Evolutionary conservation across 2,797 vertebrate genomes (phyloP), one percentile per base, ranked within the genome.

Genomic region (Scolopax rusticola): DNA sequence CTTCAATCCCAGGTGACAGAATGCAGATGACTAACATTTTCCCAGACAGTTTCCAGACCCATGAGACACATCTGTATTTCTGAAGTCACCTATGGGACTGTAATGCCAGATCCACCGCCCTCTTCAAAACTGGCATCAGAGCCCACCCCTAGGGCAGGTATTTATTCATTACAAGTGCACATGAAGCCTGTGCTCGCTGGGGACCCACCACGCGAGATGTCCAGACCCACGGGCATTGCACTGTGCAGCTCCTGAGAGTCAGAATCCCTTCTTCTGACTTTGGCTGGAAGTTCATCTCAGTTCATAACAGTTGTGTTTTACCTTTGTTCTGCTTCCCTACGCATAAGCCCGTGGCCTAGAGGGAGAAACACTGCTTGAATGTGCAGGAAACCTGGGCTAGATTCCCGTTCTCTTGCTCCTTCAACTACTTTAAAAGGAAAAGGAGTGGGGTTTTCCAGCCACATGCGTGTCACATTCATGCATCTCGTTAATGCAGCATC

Each of bases 281-380:
- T 28, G 81, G 32, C 93, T 93, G 87, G 70, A 89, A 87, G 96
- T 96, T 95, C 95, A 96, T 64, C 93, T 91, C 95, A 91, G 93
- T 95, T 96, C 95, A 87, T 41, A 84, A 83, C 90, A 51, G 59
- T 82, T 50, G 70, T 36, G 71, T 56, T 89, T 95, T 75, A 80
- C 93, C 95, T 95, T 95, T 95, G 95, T 95, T 96, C 94, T 95
- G 67, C 63, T 88, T 90, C 86, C 93, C 86, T 67, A 54, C 0
- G 0, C 61, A 40, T 16, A 38, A 95, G 69, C 81, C 88, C 0
- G 3, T 64, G 84, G 94, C 96, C 95, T 95, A n/a, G 90, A 96
- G 94, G 96, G 91, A 96, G 86, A 89, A 93, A 82, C 1, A 15
- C 85, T 88, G 83, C 90, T 89, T 94, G 96, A 90, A 75, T 63